Evolutionary conservation across 2,888 invertebrate genomes (phyloP), one percentile per base, ranked within the genome.

Genomic region (Pecten maximus): DNA sequence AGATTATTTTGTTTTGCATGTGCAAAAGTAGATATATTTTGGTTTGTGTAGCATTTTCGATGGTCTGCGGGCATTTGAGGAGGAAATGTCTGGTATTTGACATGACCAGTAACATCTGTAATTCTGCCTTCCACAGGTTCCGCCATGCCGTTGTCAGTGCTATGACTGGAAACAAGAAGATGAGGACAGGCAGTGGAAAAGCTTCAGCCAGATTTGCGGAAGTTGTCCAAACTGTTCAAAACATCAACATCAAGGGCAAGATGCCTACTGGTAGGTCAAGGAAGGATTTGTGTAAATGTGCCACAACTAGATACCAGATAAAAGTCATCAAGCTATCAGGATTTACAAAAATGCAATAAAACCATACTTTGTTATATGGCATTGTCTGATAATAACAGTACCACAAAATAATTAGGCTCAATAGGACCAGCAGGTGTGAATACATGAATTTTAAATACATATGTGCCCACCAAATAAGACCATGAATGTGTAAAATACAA

Each of bases 81-180:
- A 19, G 39, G 39, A 50, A 89, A 40, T 87, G 35, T 50, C 50
- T 87, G 87, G 40, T 89, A 89, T 87, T 40, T 89, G 40, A 40
- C 40, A 35, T 40, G 74, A 40, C 35, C 23, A 35, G n/a, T 44
- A 28, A 40, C 40, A 40, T 87, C 16, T 50, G 54, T 88, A 40
- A 28, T 50, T 90, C 35, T 86, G 35, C 86, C 60, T 91, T n/a
- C 92, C 92, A 16, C 92, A 96, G 96, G 90, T 96, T 96, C 91
- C 94, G 96, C 6, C 96, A 96, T 94, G 96, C 96, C 16, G 95
- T 96, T 19, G 95, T 96, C 3, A 94, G 95, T 88, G 94, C 95
- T 0, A 93, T 96, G 93, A 92, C 95, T 89, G 96, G 96, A 35
- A 89, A 90, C 40, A 92, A 92, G 44, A 74, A 88, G 4, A 88